Evolutionary conservation across 2,797 vertebrate species (phyloP), one percentile per base, ranked within the genome.

Genomic region (Lutjanus argentimaculatus): DNA sequence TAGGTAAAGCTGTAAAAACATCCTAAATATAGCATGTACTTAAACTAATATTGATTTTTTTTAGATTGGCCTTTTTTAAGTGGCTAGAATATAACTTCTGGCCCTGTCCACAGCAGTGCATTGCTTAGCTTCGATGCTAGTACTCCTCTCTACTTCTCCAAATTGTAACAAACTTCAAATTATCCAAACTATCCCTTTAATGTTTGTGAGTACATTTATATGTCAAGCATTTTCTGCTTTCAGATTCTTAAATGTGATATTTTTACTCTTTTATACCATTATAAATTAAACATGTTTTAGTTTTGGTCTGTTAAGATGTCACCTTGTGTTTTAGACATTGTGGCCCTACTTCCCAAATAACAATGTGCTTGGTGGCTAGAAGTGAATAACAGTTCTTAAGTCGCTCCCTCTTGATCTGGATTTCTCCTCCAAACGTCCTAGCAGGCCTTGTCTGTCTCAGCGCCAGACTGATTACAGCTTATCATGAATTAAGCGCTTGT

Each of bases 381-480:
- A 42, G 19, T 53, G 43, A 83, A 43, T 56, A 25, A 76, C 42
- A 67, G 59, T 58, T 52, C 43, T 78, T 75, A 78, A 83, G 57
- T 85, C 11, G 30, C 56, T 86, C 55, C 63, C 36, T 77, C 72
- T 68, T 85, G 42, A 85, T 85, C 67, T 79, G 77, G 51, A 76
- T 82, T 85, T 84, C 81, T 87, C 86, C 89, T 92, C 84, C 73
- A 90, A 88, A 87, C 2, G 86, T 88, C 88, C 89, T 85, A 56
- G 81, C 69, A 17, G 62, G 81, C 36, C 69, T 69, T 11, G 76
- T 87, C 71, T 74, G 80, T 88, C 84, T 87, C 83, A 80, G 88
- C 83, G 1, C 85, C 57, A 22, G 81, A 79, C 85, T 85, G 86
- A 92, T 92, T 91, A 90, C 57, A 84, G 82, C 83, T 87, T 88